These are phyloP conservation scores for Rattus rattus DNA, from an alignment of 2,113 vertebrate species.

Conservation along the genomic window DNA sequence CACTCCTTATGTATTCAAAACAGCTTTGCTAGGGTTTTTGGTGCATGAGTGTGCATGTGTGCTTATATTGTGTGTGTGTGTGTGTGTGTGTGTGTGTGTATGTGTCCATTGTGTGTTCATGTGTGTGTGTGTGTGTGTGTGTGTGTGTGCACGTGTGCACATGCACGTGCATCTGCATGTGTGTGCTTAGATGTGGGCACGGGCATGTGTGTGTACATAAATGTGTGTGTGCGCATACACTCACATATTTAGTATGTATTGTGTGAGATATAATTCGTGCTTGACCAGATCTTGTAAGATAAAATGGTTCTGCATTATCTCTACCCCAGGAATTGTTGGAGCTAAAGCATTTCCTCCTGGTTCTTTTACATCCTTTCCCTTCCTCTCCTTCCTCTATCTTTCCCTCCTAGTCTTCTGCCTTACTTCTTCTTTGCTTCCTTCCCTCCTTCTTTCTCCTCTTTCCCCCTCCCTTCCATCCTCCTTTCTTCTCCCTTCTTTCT, in stretches of 20 bases:
- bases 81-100: rapidly evolving
- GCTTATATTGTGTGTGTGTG: background rate
- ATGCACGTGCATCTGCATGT: too few species aligned
- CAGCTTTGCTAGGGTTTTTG: background rate
- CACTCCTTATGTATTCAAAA: background rate
- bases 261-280: background rate
- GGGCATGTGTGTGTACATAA: background rate
- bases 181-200: too few species aligned
- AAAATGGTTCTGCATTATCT: background rate
- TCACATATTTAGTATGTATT: background rate
- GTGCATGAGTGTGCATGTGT: too few species aligned
- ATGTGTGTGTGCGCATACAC: background rate
- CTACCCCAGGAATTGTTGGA: background rate
- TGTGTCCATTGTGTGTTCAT: background rate
- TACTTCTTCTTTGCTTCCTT: background rate
- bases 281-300: background rate
- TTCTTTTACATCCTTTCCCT: too few species aligned
- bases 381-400: background rate
- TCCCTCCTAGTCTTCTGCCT: background rate
- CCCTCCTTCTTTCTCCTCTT: background rate
- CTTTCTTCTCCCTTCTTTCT: background rate
- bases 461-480: background rate
- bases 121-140: too few species aligned
- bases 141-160: too few species aligned
- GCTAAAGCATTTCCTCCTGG: background rate